Base-by-base conservation (phyloP, 2,113 vertebrate genomes). In the Trogon melanurus region DNA sequence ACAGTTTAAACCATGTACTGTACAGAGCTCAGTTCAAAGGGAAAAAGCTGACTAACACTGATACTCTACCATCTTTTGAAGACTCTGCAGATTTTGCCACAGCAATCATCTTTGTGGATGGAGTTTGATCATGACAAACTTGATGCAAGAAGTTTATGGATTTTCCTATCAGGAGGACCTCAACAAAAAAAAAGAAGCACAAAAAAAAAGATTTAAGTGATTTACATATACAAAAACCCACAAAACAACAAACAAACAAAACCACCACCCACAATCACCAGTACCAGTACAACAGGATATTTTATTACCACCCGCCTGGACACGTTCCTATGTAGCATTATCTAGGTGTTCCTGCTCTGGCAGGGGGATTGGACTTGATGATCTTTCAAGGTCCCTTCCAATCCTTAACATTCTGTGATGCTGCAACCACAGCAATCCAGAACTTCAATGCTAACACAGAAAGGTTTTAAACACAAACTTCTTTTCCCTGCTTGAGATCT, bases 81-180 rank as follows among this genome's bases (percentile, higher is more conserved):
- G 99, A 98, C 76, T 99, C 99, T 13, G 98, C 82, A 69, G 98
- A 98, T 95, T 98, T 99, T 57, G 98, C 98, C 26, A 98, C 98
- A 8, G 98, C 97, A 54, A 98, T 98, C 98, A 98, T 98, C 97
- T 99, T 99, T 36, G 98, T 97, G 5, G 99, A 98, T 5, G 99
- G 98, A 4, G 98, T 99, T 91, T 99, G 98, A 97, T 99, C 99
- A 2, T 99, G 99, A 94, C 99, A 99, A 70, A 99, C 99, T 91
- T 99, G 99, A 97, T 99, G 99, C 93, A 99, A 98, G 97, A 99
- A 99, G 98, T 99, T 99, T 80, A 99, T 99, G 85, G 99, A 99
- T 96, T 99, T 99, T 82, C 99, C 99, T 81, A 99, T 99, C 79
- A 99, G 97, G 62, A 99, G 98, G 14, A 99, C 99, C 99, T 99